A percentile compares a stretch with the other conserved stretches of the same genome.
Evolutionary conservation across 2,797 vertebrate genomes (phyloP).

Genomic region (Lateolabrax maculatus): DNA sequence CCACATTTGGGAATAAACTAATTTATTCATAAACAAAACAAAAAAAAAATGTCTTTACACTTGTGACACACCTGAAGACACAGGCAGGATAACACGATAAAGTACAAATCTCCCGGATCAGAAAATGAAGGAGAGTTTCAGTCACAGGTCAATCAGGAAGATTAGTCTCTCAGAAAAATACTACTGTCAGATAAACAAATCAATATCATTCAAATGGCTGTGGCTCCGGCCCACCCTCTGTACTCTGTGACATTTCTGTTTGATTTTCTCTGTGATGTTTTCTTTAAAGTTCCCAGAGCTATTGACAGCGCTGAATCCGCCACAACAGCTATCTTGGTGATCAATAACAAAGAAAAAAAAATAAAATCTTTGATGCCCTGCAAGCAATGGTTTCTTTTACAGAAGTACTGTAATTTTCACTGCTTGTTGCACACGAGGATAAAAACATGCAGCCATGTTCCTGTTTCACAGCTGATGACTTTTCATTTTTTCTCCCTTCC

Average conservation of each 20-base stretch:
- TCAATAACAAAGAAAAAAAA: constrained; percentile 41
- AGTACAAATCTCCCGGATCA: not conserved
- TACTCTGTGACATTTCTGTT: constrained; percentile 36
- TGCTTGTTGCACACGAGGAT: not conserved
- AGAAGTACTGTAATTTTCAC: not conserved
- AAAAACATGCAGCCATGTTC: not conserved
- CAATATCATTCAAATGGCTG: constrained; percentile 26
- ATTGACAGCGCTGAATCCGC: constrained; percentile 1
- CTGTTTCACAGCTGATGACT: constrained; percentile 10
- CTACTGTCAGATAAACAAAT: constrained; percentile 24
- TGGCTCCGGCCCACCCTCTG: not conserved
- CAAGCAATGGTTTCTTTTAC: constrained; percentile 1
- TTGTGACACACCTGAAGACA: not conserved
- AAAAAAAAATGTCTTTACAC: not conserved
- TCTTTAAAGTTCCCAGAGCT: constrained; percentile 23
- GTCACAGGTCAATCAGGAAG: not conserved
- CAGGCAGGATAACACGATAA: rapidly evolving
- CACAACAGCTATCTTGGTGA: constrained; percentile 18
- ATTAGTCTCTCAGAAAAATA: constrained; percentile 19
- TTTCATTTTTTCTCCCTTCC: constrained; percentile 7
- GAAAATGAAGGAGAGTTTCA: not conserved
- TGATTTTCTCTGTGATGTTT: constrained; percentile 39
- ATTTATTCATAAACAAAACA: not conserved
- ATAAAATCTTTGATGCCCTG: constrained; percentile 4
- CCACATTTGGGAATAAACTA: not conserved